These are phyloP conservation scores for Augochlorella aurata DNA, from an alignment of 2,888 invertebrate species.

Conservation along the genomic window DNA sequence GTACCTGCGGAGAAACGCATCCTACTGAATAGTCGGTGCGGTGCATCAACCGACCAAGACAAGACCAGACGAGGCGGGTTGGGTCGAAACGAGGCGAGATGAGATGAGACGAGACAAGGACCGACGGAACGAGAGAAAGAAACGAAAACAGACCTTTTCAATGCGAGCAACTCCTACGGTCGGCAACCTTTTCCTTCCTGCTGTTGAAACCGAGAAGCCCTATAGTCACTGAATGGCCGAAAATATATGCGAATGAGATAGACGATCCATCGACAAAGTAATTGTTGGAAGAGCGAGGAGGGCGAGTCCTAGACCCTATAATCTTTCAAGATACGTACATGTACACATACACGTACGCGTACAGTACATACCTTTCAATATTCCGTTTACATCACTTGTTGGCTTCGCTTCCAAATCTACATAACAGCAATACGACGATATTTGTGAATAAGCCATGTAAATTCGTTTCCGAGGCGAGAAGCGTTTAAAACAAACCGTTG, in stretches of 20 bases:
- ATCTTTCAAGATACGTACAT: neutral
- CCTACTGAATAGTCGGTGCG: conserved; percentile 61
- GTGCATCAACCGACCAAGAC: conserved; percentile 44
- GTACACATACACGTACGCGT: no score
- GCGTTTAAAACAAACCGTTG: neutral
- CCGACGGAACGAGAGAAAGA: conserved; percentile 20
- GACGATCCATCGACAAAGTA: neutral
- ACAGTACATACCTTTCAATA: neutral
- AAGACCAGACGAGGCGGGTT: neutral
- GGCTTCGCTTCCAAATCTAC: neutral
- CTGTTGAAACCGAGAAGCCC: conserved; percentile 34
- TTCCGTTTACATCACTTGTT: neutral
- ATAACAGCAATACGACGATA: neutral
- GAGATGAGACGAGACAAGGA: conserved; percentile 22
- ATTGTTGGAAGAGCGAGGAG: neutral
- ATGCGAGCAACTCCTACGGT: conserved; percentile 54
- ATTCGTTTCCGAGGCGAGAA: neutral
- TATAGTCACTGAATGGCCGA: conserved; percentile 49
- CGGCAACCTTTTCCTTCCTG: conserved; percentile 57
- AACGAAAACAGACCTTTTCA: conserved; percentile 33
- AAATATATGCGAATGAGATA: neutral
- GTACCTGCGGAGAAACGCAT: conserved; percentile 68
- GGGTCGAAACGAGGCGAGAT: neutral
- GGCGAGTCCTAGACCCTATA: neutral
- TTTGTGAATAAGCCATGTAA: neutral